Base-by-base conservation (phyloP, 2,113 vertebrate species). In the Oenanthe melanoleuca region DNA sequence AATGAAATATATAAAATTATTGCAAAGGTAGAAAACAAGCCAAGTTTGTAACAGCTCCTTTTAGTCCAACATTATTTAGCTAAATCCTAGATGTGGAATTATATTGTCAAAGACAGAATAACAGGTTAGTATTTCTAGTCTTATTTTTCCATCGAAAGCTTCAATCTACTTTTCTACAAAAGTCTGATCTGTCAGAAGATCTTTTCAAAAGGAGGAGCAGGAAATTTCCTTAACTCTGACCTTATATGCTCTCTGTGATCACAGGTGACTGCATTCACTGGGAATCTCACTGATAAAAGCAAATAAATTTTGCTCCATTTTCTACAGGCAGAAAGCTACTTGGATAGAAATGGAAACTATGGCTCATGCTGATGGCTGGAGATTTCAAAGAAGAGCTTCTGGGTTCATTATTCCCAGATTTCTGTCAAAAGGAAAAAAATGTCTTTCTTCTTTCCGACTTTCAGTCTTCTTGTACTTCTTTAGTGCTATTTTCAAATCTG, bases 251-350 rank as follows among this genome's bases (percentile, higher is more conserved):
- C 50, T 49, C 50, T 94, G 17, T 47, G 40, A 92, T 49, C 74
- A 82, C 42, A 88, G 21, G 24, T 50, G 67, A 77, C 66, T 80
- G 79, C 80, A 72, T 82, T 86, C 59, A 33, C 70, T 75, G 49
- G 52, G 49, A 82, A 95, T 75, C 70, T 89, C 57, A 61, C 47
- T 84, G 80, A 77, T 55, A 93, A 88, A 85, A 93, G n/a, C 8
- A 4, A 7, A 28, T 66, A 42, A 83, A 86, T 74, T 94, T 63
- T 86, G 56, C 29, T 45, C 34, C 9, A 8, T 52, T 53, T 67
- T 80, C 23, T 47, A 64, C 75, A 88, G 28, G 55, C 42, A 80
- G 67, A 90, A 82, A 77, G 50, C 15, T 75, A 40, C 12, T 47
- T 47, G 56, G 44, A 83, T 7, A 74, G 75, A 83, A 93, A 88